Evolutionary conservation across 2,113 vertebrate genomes (phyloP), one percentile per base, ranked within the genome.

Genomic region (Probosciger aterrimus): DNA sequence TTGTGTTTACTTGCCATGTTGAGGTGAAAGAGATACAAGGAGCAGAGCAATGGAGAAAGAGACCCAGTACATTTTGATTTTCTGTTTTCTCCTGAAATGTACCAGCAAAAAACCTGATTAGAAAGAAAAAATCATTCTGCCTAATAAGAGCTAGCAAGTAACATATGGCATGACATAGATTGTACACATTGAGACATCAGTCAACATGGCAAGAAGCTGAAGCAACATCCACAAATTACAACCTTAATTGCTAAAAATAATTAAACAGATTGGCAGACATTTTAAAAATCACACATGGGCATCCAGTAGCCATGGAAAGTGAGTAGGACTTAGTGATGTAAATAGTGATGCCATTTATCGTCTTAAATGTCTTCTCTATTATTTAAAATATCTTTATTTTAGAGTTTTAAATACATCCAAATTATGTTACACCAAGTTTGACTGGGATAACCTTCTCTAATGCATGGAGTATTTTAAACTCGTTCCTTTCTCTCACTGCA

Each of bases 181-280:
- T 75, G 85, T 95, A 86, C 94, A 96, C 87, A 95, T 37, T 85
- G 83, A 97, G 93, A 79, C 57, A 96, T 90, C 95, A 94, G 88
- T 95, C 88, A 92, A 89, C 78, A 79, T 73, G 91, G 92, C 88
- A 93, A 96, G 90, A 92, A 88, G 90, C 76, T 95, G 90, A 94
- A 93, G 88, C 74, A 96, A 96, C 81, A 95, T 76, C 91, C 83
- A 92, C 83, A 95, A 94, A 96, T 95, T 93, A 96, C 80, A 93
- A 82, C 62, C 44, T 84, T 94, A 95, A 96, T 91, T 94, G 93
- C 93, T 95, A 95, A 96, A 97, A 95, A 94, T 93, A 95, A 96
- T 96, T 93, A 86, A 95, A 93, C 86, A 91, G 77, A 87, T 87
- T 91, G 88, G 86, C 74, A 94, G 76, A 78, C 73, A 91, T 93